phyloP scores from a whole-genome alignment of 2,888 invertebrate genomes.

The Lithophane ornitopus region DNA sequence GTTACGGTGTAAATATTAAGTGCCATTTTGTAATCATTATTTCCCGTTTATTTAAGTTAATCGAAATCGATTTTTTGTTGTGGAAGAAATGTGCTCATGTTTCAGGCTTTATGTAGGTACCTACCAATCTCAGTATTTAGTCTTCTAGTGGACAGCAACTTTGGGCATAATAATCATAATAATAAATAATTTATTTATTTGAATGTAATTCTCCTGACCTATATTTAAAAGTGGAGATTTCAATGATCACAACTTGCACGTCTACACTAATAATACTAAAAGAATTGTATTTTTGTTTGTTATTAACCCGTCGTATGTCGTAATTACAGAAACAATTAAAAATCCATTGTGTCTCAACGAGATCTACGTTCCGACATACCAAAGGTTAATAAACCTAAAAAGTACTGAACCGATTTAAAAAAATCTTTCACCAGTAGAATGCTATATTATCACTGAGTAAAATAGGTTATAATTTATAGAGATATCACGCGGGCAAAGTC shows the following conservation, averaged over 20 bases:
- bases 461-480: no score
- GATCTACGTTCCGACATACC: no score
- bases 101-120: constrained; percentile 1
- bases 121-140: not conserved
- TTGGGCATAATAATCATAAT: constrained; percentile 17
- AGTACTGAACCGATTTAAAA: no score
- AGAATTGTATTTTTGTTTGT: no score
- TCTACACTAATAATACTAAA: no score
- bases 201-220: not conserved
- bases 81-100: constrained; percentile 52
- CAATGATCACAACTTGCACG: not conserved
- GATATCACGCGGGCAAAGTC: no score
- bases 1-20: constrained; percentile 81
- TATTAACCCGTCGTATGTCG: no score
- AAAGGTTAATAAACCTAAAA: no score
- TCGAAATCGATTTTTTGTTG: constrained; percentile 51
- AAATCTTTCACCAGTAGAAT: no score
- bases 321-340: no score
- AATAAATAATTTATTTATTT: constrained; percentile 3
- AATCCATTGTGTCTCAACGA: no score
- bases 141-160: not conserved
- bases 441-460: no score
- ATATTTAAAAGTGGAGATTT: not conserved
- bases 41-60: constrained; percentile 68
- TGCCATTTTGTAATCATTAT: constrained; percentile 81